A percentile compares a stretch with the other conserved stretches of the same genome.
phyloP scores from a whole-genome alignment of 1,140 invertebrate species.

The Bombus ignitus region DNA sequence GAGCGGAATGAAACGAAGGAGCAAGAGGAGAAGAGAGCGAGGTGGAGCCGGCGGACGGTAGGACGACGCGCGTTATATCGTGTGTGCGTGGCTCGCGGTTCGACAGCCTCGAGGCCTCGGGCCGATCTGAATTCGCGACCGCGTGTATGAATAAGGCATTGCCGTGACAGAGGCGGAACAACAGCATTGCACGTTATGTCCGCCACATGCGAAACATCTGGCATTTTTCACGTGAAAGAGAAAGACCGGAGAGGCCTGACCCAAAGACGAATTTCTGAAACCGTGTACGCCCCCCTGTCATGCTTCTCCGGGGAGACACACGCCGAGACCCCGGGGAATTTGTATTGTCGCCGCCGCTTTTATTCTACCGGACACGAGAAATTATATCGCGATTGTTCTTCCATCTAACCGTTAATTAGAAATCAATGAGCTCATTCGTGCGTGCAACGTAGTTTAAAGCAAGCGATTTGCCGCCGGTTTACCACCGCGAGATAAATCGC shows the following conservation, averaged over 20 bases:
- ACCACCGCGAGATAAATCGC: background rate
- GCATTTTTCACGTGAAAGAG: slow-evolving; percentile 82
- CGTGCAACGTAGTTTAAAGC: slow-evolving; percentile 49
- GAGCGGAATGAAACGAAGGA: background rate
- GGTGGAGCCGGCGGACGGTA: background rate
- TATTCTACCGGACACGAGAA: slow-evolving; percentile 76
- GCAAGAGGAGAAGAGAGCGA: background rate
- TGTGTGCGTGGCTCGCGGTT: slow-evolving; percentile 30
- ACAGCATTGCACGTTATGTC: slow-evolving; percentile 67
- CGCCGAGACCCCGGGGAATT: slow-evolving; percentile 72
- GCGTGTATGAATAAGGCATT: slow-evolving; percentile 65
- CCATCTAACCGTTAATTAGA: slow-evolving; percentile 77
- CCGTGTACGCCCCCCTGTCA: slow-evolving; percentile 81
- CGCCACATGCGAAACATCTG: slow-evolving; percentile 83
- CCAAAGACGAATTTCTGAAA: slow-evolving; percentile 80
- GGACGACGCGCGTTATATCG: background rate
- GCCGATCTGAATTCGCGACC: slow-evolving; percentile 64
- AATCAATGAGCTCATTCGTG: slow-evolving; percentile 79
- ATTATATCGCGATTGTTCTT: slow-evolving; percentile 79
- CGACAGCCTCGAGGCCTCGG: slow-evolving; percentile 31
- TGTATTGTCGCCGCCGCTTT: slow-evolving; percentile 73
- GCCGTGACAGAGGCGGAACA: slow-evolving; percentile 66
- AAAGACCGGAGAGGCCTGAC: slow-evolving; percentile 61
- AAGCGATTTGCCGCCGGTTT: background rate
- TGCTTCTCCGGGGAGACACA: slow-evolving; percentile 69